These are phyloP conservation scores for Ibidorhyncha struthersii DNA, from an alignment of 2,113 vertebrate genomes.

Conservation along the genomic window DNA sequence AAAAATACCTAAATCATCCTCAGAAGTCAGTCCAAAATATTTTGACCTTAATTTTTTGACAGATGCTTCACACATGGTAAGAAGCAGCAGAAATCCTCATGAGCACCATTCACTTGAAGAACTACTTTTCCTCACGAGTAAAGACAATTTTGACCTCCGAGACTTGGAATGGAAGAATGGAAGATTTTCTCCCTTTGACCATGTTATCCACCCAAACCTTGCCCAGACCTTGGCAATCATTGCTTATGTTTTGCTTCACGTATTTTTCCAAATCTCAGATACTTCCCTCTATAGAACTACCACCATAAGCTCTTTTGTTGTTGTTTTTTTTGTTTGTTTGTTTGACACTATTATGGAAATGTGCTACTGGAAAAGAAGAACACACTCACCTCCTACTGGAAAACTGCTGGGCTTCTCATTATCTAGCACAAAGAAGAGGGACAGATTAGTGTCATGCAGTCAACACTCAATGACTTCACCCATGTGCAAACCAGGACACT, in stretches of 20 bases:
- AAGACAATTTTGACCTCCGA: not conserved
- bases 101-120: not conserved
- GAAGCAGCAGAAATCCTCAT: not conserved
- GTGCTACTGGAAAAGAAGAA: not conserved
- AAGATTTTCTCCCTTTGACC: not conserved
- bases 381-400: not conserved
- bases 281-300: not conserved
- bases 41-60: not conserved
- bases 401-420: not conserved
- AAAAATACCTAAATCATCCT: not conserved
- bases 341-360: not conserved
- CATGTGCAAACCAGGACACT: not conserved
- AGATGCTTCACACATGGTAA: not conserved
- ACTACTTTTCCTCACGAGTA: not conserved
- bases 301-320: accelerated
- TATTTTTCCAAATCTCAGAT: not conserved
- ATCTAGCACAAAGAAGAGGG: constrained; percentile 18
- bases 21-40: not conserved
- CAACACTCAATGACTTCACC: not conserved
- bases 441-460: not conserved
- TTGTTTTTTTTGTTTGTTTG: too few species aligned
- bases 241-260: not conserved
- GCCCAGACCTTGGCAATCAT: not conserved
- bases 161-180: not conserved
- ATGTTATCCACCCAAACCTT: not conserved